Conservation (phyloP, 1,140 invertebrate genomes). For the Temnothorax longispinosus region DNA sequence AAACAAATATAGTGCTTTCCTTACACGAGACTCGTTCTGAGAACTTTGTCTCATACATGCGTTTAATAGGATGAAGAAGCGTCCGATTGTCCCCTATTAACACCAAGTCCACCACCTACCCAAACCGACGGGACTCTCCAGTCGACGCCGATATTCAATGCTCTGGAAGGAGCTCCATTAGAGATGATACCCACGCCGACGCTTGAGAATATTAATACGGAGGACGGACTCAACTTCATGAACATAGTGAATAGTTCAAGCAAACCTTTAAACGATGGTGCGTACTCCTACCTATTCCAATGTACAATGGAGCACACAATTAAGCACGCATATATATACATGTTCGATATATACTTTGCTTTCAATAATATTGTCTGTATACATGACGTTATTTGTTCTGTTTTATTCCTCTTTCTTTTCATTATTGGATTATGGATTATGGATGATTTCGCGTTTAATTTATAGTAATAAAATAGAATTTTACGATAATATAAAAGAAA, state of each 20-base stretch:
- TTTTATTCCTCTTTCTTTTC: background rate
- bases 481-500: background rate
- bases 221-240: conserved; percentile 82
- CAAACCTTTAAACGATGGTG: conserved; percentile 81
- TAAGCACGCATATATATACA: background rate
- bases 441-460: background rate
- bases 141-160: conserved; percentile 73
- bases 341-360: too few relatives aligned
- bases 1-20: background rate
- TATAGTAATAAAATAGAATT: background rate
- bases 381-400: background rate
- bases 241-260: conserved; percentile 84
- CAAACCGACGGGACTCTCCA: conserved; percentile 65
- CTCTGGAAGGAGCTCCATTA: conserved; percentile 76
- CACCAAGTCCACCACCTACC: conserved; percentile 81
- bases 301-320: background rate
- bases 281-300: conserved; percentile 27
- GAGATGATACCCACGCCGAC: conserved; percentile 77
- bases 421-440: background rate
- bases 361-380: background rate
- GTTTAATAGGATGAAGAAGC: conserved; percentile 82
- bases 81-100: conserved; percentile 85
- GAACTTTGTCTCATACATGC: background rate
- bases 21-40: background rate
- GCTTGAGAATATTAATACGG: conserved; percentile 81